These are phyloP conservation scores for Pararge aegeria DNA, from an alignment of 1,140 invertebrate genomes.

Conservation along the genomic window DNA sequence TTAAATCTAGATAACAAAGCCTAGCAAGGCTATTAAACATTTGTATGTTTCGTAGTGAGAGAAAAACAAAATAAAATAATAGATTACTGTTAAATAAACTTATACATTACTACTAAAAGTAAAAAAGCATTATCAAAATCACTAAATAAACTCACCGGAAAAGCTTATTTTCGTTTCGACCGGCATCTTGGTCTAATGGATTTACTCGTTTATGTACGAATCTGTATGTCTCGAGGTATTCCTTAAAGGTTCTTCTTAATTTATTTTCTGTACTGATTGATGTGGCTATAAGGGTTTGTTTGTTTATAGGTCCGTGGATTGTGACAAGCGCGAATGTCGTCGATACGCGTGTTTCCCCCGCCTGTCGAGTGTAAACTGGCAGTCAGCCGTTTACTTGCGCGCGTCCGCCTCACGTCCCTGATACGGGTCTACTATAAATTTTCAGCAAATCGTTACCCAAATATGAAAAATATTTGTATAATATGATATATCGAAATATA, in stretches of 20 bases:
- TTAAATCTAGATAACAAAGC: no score
- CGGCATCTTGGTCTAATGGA: slow-evolving; percentile 48
- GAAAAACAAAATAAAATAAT: no score
- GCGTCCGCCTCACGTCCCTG: slow-evolving; percentile 43
- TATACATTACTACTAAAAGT: neutral
- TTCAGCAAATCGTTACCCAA: slow-evolving; percentile 28
- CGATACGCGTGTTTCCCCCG: slow-evolving; percentile 50
- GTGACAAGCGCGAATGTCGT: slow-evolving; percentile 10
- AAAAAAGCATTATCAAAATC: slow-evolving; percentile 3
- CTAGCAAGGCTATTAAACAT: no score
- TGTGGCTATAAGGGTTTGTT: slow-evolving; percentile 20
- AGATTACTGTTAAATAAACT: no score
- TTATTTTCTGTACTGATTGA: slow-evolving; percentile 1
- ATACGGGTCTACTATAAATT: slow-evolving; percentile 50
- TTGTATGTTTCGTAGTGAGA: no score
- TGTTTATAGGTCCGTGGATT: slow-evolving; percentile 4
- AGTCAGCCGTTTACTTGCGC: slow-evolving; percentile 40
- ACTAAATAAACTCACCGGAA: slow-evolving; percentile 56
- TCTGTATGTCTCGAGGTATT: neutral
- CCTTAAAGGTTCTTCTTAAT: neutral
- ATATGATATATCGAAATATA: no score
- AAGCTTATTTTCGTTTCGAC: slow-evolving; percentile 75
- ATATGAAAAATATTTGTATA: neutral
- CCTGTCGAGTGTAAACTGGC: slow-evolving; percentile 58
- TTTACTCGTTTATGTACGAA: neutral